Conservation (phyloP, 2,888 invertebrate genomes). For the Piscicola geometra region DNA sequence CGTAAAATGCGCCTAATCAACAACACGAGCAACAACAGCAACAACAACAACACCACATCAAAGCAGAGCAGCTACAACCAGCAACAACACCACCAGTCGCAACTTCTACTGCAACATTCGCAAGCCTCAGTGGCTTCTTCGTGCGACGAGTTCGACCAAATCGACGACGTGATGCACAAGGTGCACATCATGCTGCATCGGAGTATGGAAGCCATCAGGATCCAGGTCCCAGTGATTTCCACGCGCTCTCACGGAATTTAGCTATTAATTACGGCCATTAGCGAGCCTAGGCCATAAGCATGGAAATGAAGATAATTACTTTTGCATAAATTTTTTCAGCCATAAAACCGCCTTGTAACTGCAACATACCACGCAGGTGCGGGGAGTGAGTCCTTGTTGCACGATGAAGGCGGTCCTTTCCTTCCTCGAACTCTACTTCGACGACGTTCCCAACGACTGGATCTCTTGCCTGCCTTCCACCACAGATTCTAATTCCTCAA, state of each 20-base stretch:
- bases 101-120: constrained; percentile 21
- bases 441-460: constrained; percentile 44
- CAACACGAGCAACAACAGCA: constrained; percentile 5
- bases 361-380: constrained; percentile 33
- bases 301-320: constrained; percentile 9
- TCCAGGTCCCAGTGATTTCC: constrained; percentile 34
- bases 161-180: constrained; percentile 45
- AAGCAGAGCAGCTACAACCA: constrained; percentile 17
- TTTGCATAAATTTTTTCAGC: neutral
- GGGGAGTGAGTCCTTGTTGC: constrained; percentile 45
- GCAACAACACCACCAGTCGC: constrained; percentile 31
- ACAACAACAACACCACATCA: constrained; percentile 11
- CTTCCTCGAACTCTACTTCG: constrained; percentile 45
- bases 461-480: constrained; percentile 11
- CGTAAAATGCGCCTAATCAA: constrained; percentile 36
- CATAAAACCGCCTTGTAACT: neutral
- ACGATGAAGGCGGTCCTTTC: constrained; percentile 45
- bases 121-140: constrained; percentile 36
- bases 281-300: neutral
- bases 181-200: constrained; percentile 45
- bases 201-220: constrained; percentile 41
- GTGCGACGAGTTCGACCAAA: constrained; percentile 32
- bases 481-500: constrained; percentile 34
- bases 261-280: neutral
- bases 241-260: neutral